Evolutionary conservation across 1,140 invertebrate species (phyloP).

Genomic region (Euura lappo): DNA sequence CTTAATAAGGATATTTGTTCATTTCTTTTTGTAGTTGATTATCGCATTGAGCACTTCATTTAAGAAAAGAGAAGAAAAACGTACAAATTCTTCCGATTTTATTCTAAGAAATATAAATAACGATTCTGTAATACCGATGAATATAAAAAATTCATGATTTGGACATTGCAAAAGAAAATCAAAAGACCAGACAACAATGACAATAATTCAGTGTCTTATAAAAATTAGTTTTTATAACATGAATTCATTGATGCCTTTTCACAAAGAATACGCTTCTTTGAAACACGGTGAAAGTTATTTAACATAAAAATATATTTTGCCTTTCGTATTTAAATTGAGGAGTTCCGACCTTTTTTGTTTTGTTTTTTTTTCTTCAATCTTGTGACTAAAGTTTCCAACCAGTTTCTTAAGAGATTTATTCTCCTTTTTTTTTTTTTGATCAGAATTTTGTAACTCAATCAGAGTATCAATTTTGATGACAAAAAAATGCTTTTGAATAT

Average conservation of each 20-base stretch:
- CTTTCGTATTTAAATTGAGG: neutral
- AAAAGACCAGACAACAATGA: neutral
- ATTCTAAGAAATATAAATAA: neutral
- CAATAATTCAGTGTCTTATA: neutral
- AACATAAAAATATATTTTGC: neutral
- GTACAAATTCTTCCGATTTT: neutral
- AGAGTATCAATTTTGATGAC: neutral
- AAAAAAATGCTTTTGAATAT: neutral
- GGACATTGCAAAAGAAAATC: neutral
- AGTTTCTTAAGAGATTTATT: neutral
- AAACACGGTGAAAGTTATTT: neutral
- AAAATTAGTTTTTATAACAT: neutral
- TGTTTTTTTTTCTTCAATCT: neutral
- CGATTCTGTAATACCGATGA: neutral
- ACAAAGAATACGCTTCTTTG: neutral
- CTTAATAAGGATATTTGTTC: neutral
- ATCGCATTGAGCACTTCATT: constrained; percentile 4
- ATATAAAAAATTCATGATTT: neutral
- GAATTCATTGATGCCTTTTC: neutral
- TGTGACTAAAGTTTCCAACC: neutral
- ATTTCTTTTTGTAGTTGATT: neutral
- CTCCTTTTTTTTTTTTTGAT: too few species aligned
- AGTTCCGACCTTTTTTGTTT: too few species aligned
- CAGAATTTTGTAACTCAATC: neutral
- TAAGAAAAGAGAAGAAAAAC: neutral